Base-by-base conservation (phyloP, 2,113 vertebrate genomes). In the Ahaetulla prasina region DNA sequence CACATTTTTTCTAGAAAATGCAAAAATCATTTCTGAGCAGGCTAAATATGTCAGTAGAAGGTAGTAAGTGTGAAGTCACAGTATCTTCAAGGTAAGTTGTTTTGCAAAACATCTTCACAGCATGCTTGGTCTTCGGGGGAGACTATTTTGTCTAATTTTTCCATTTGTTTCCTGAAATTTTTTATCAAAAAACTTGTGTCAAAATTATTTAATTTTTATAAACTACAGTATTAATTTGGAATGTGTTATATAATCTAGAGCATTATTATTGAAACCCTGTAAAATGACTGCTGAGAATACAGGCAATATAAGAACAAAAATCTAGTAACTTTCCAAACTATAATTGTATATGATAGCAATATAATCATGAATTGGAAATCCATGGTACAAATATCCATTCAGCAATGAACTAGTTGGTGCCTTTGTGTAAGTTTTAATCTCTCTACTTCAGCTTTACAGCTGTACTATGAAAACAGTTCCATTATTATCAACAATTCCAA, bases 1-100 rank as follows among this genome's bases (percentile, higher is more conserved):
- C 98, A 99, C 98, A 95, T 98, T 99, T 97, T 98, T 99, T 91
- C 98, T 98, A 96, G 98, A 98, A 93, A 99, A 96, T 91, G 97
- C 95, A 96, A 98, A 97, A 96, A 99, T 98, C 99, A 99, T 99
- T 94, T 97, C 95, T 97, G 95, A 95, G 92, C 94, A 96, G 96
- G 93, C 91, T 91, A 94, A 92, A 89, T 45, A 93, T 49, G 57
- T 90, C 57, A 90, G 92, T 85, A 52, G 10, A 93, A 85, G 43
- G 63, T 93, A 95, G 4, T 88, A 74, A 96, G 94, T 88, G 47
- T 90, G 16, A 57, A 92, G 95, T 92, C 84, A 89, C 94, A 74
- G 89, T 93, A 39, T 52, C 89, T 86, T 86, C 88, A 92, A 90
- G 14, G 92, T 89, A 96, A 80, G 74, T 39, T 80, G 91, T 93